Base-by-base conservation (phyloP, 2,888 invertebrate species). In the Drosophila stalkeri region DNA sequence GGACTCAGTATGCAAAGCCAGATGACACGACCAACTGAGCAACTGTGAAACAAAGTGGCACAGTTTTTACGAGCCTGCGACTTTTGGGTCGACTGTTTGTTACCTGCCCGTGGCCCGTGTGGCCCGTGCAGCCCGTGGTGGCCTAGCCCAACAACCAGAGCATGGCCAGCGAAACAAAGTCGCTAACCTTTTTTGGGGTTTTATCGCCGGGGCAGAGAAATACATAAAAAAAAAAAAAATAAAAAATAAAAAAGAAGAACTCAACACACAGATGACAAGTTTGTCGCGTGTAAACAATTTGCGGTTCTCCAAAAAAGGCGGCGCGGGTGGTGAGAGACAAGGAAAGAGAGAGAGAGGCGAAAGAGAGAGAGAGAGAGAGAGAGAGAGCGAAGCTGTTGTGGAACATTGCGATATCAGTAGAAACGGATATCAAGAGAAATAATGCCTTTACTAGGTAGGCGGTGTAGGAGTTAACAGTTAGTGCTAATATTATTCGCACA, bases 221-320 rank as follows among this genome's bases (percentile, higher is more conserved):
- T 66, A 80, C 80, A 75, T 64, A 71, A 62, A 76, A 64, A 9
- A 14, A 65, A 49, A 64, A 64, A 51, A 6, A 33, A 76, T 63
- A 9, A 14, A 65, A 49, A 64, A 64, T 33, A 6, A 33, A 27
- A 56, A 49, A 27, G 47, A 47, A 27, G 33, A 51, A 54, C 39
- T 75, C 51, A 80, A 64, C 75, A 64, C 75, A 66, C 55, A 74
- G 62, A 84, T 89, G 85, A 86, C 85, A 89, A 86, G 87, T 86
- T 86, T 86, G 85, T 89, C 89, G 87, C 85, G 85, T 87, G 85
- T 84, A 86, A 86, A 89, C 89, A 86, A 84, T 80, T 72, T 69
- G 85, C 80, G 87, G 87, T 80, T 71, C 74, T 67, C 88, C 80
- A 80, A 59, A 78, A 75, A 72, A 69, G 77, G 70, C 69, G 81